phyloP scores from a whole-genome alignment of 1,140 invertebrate genomes.

The Neoseiulus cucumeris region DNA sequence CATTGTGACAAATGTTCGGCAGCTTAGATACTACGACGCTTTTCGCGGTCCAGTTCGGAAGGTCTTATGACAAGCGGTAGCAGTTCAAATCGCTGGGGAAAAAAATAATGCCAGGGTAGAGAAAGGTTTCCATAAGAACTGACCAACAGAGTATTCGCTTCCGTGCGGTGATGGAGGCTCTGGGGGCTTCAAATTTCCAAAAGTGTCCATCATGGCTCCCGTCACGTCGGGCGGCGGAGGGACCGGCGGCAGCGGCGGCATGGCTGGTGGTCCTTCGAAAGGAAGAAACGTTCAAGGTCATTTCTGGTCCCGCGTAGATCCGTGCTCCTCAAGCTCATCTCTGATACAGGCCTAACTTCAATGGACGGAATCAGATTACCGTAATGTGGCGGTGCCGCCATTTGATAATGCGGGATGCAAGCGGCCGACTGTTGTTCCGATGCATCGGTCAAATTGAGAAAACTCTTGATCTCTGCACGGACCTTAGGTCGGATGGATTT shows the following conservation, averaged over 20 bases:
- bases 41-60: too few species aligned
- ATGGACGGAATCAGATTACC: not conserved
- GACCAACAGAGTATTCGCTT: slow-evolving; percentile 3
- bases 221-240: not conserved
- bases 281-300: not conserved
- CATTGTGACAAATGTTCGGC: too few species aligned
- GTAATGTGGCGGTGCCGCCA: not conserved
- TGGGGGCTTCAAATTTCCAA: not conserved
- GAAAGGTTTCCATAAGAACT: too few species aligned
- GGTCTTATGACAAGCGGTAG: too few species aligned
- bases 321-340: not conserved
- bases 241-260: not conserved
- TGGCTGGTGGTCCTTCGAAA: not conserved
- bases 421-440: not conserved
- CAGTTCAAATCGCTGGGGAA: too few species aligned
- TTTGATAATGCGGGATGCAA: not conserved
- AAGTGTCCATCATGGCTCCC: not conserved
- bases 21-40: too few species aligned
- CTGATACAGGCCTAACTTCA: not conserved
- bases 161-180: slow-evolving; percentile 4
- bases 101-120: too few species aligned
- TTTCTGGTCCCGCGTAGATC: not conserved
- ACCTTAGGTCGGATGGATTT: not conserved
- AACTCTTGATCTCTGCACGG: not conserved
- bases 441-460: not conserved